phyloP scores from a whole-genome alignment of 1,140 invertebrate genomes.

The Acromyrmex charruanus region DNA sequence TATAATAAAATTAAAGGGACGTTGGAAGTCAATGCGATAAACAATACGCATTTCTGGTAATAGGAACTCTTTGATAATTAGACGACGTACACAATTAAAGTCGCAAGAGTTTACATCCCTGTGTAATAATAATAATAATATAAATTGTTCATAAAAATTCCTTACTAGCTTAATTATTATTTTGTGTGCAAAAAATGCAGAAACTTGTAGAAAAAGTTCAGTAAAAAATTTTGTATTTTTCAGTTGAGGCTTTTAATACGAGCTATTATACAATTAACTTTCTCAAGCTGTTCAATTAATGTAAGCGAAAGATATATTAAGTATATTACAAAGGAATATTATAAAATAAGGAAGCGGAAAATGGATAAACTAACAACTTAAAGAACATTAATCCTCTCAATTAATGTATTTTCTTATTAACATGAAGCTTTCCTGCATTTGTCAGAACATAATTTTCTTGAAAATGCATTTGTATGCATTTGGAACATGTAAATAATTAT shows the following conservation, averaged over 20 bases:
- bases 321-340: constrained; percentile 10
- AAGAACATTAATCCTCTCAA: constrained; percentile 23
- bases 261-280: too few species aligned
- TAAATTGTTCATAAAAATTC: constrained; percentile 6
- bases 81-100: too few species aligned
- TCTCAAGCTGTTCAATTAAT: background rate
- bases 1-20: too few species aligned
- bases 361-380: constrained; percentile 36
- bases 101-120: too few species aligned
- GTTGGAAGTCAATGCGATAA: too few species aligned
- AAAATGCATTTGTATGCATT: background rate
- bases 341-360: constrained; percentile 13
- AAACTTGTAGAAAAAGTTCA: background rate
- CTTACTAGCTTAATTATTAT: background rate
- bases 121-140: too few species aligned
- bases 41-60: too few species aligned
- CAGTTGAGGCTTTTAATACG: background rate
- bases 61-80: too few species aligned
- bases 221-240: background rate
- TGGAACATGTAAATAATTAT: background rate
- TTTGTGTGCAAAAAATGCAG: background rate
- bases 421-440: background rate
- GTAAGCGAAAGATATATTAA: background rate
- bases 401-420: constrained; percentile 31
- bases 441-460: background rate